Evolutionary conservation across 2,888 invertebrate species (phyloP), one percentile per base, ranked within the genome.

Genomic region (Dichetophora obliterata): DNA sequence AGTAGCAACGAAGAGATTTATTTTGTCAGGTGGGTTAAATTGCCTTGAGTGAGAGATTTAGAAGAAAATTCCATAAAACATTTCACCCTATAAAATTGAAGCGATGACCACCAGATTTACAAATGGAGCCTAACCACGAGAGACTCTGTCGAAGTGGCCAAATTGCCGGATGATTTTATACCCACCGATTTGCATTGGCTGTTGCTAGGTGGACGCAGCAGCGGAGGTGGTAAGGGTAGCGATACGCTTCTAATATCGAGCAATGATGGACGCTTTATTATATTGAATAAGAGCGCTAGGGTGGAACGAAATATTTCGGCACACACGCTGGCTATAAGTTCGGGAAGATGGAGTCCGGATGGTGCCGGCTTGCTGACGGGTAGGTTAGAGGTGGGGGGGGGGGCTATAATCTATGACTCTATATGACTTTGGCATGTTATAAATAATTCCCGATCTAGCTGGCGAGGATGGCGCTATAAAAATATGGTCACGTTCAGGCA

Each of bases 391-490:
- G 37, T 37, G 37, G n/a, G n/a, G n/a, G n/a, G n/a, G n/a, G n/a
- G n/a, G 14, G 6, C 37, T 37, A 1, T 24, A 11, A 24, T 5
- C 9, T 24, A 5, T 68, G 24, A 61, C 14, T 68, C 22, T 31
- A 31, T 31, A 68, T 66, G 5, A 31, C 31, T 31, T 31, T 14
- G 27, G n/a, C n/a, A n/a, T n/a, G n/a, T n/a, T 74, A 27, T 31
- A 69, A 76, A 48, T 70, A 14, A 22, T 1, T 48, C 22, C 11
- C 14, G 5, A 70, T 74, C 3, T n/a, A 95, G 98, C 95, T 79
- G 98, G 98, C 0, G 99, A 99, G 91, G 99, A 99, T 90, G 99
- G 99, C 2, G 92, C 93, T 76, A 93, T 99, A 2, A 98, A 98
- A 90, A 94, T 99, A 78, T 99, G 99, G 99, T 99, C 99, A 0